Conservation (phyloP, 35 echinoderm and acorn worm species). For the Ptychodera flava region DNA sequence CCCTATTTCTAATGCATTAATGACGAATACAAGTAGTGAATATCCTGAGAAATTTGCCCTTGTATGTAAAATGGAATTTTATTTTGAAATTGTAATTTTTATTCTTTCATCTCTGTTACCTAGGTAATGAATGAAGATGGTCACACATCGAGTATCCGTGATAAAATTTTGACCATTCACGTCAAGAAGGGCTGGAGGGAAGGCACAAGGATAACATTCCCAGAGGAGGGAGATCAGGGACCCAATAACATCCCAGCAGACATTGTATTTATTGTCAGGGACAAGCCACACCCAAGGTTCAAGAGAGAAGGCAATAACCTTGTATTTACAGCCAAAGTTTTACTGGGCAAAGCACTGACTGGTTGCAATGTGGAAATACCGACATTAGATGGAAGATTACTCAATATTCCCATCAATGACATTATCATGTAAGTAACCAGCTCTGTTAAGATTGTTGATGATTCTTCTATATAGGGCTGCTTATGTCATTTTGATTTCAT, state of each 20-base stretch:
- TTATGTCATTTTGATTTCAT: no score
- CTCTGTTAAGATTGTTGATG: background rate
- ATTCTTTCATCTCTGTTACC: background rate
- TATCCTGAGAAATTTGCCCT: no score
- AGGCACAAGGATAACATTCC: slow-evolving; percentile 94
- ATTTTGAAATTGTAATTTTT: no score
- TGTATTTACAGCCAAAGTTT: slow-evolving; percentile 75
- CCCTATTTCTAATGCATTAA: no score
- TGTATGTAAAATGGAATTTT: no score
- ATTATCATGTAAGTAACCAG: slow-evolving; percentile 66
- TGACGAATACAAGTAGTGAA: no score
- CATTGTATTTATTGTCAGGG: slow-evolving; percentile 86
- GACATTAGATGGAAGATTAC: slow-evolving; percentile 85
- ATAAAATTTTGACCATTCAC: slow-evolving; percentile 93
- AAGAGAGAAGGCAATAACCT: slow-evolving; percentile 71
- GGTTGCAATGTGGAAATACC: slow-evolving; percentile 96
- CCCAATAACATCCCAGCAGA: slow-evolving; percentile 96
- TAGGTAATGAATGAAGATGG: slow-evolving; percentile 99
- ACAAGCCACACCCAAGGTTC: slow-evolving; percentile 90
- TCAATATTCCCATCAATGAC: slow-evolving; percentile 98
- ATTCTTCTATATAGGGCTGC: no score
- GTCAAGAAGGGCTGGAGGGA: slow-evolving; percentile 96
- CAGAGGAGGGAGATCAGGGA: slow-evolving; percentile 94
- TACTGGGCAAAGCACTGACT: slow-evolving; percentile 93
- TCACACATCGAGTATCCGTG: slow-evolving; percentile 90